Conservation (phyloP, 2,113 vertebrate genomes). For the Halcyon senegalensis region DNA sequence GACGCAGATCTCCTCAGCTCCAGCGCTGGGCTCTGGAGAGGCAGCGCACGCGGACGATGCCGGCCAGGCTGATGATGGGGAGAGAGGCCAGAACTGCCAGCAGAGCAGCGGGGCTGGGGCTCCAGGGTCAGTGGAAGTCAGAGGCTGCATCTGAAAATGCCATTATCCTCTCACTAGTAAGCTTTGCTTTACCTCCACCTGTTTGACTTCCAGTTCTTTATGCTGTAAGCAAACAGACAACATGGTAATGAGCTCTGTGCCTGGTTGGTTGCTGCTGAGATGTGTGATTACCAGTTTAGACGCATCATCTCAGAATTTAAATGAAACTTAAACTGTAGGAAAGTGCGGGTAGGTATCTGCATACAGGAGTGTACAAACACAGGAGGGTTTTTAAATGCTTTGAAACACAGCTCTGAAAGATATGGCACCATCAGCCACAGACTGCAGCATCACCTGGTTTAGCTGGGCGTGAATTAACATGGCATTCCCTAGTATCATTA, state of each 20-base stretch:
- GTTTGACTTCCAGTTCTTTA: not conserved
- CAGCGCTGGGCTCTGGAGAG: not conserved
- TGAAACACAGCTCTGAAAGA: not conserved
- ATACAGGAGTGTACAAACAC: not conserved
- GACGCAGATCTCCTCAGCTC: not conserved
- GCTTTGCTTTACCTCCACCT: not conserved
- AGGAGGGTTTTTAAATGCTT: not conserved
- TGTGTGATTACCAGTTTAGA: not conserved
- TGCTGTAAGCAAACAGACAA: not conserved
- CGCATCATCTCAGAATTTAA: not conserved
- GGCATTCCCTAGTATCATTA: not conserved
- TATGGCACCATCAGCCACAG: not conserved
- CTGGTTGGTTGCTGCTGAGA: not conserved
- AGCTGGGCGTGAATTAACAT: not conserved
- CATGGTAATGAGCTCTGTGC: not conserved
- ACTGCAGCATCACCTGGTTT: not conserved
- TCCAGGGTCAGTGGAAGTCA: not conserved
- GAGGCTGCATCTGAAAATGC: not conserved
- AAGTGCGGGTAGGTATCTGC: not conserved
- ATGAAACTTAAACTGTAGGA: not conserved
- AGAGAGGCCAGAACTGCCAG: accelerated
- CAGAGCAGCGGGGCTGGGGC: accelerated
- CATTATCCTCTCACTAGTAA: not conserved
- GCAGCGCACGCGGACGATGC: accelerated
- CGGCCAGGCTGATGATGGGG: accelerated